Evolutionary conservation across 2,113 vertebrate genomes (phyloP), one percentile per base, ranked within the genome.

Genomic region (Elephas maximus): DNA sequence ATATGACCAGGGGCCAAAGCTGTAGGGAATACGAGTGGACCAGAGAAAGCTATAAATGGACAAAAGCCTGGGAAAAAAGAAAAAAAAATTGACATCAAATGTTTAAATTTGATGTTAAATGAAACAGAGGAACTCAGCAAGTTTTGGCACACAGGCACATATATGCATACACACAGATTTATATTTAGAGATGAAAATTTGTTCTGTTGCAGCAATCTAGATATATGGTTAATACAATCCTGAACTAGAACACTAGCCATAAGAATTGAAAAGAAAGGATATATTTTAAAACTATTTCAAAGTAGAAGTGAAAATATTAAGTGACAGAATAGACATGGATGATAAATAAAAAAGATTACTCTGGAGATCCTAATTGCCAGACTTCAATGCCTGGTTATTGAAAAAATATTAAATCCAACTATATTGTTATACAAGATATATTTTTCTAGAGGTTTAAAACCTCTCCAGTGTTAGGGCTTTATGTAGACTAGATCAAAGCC

Each of bases 51-150:
- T 71, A 65, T 76, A 74, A 94, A 90, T 71, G 37, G 12, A 88
- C 33, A 78, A 15, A 15, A 85, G 6, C 1, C 24, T 77, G 28
- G 11, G 23, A n/a, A 71, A 48, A 51, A 81, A 63, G 41, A 18
- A 14, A 57, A 57, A 57, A 12, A 65, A 15, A 80, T 1, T 63
- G 9, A 1, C 1, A 3, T 76, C 5, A 85, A 20, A 8, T 23
- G 15, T 8, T 93, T 96, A 20, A 57, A 94, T 57, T 53, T 91
- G 28, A 77, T 80, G 1, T 57, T 94, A 94, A 44, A 48, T 88
- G 18, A 82, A 78, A 79, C 14, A 86, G 23, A 53, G 21, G 33
- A 4, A 84, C 17, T 33, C 41, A 69, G 6, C 6, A 65, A 51
- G 48, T 77, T 86, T 91, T 63, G n/a, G 65, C 30, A 63, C 3